Conservation (phyloP, 2,113 vertebrate species). For the Empidonax alnorum region DNA sequence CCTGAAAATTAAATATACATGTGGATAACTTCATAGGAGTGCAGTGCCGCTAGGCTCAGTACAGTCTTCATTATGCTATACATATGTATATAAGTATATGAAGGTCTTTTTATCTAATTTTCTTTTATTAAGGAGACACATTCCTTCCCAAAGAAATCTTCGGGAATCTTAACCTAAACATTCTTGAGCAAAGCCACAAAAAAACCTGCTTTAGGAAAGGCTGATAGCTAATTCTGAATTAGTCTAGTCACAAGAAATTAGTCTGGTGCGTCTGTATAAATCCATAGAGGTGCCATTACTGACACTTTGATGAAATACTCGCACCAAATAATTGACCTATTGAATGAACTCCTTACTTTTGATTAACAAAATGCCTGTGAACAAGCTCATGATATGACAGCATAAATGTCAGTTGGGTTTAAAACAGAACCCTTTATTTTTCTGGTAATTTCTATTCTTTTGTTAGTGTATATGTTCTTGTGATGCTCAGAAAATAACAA, state of each 20-base stretch:
- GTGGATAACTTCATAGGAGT: neutral
- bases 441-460: neutral
- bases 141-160: neutral
- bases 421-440: neutral
- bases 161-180: neutral
- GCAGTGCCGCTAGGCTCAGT: neutral
- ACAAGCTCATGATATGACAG: neutral
- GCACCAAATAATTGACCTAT: neutral
- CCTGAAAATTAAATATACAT: neutral
- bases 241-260: neutral
- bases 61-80: neutral
- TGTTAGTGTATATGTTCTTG: neutral
- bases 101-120: neutral
- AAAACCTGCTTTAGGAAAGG: neutral
- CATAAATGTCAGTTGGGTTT: neutral
- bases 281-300: neutral
- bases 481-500: neutral
- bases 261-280: neutral
- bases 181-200: neutral
- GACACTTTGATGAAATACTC: neutral
- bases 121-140: neutral
- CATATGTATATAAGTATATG: neutral
- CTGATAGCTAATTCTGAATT: constrained; percentile 9
- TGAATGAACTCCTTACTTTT: neutral
- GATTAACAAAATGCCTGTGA: neutral